Percentiles rank a stretch among this genome's conserved stretches.
phyloP scores from a whole-genome alignment of 2,797 vertebrate genomes.

The Schizopygopsis pylzovi region DNA sequence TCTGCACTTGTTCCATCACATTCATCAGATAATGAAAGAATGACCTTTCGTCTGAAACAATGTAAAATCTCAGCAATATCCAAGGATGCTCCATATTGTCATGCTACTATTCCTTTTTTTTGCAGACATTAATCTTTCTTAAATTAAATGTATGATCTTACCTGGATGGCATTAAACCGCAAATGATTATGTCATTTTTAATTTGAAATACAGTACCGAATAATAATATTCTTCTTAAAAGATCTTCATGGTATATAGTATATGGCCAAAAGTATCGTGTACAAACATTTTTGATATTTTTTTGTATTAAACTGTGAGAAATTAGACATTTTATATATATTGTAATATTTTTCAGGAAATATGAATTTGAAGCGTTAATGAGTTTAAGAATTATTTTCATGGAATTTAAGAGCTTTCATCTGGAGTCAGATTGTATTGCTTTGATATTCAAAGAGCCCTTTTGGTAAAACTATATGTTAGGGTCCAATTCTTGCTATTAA shows the following conservation, averaged over 20 bases:
- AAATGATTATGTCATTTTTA: background rate
- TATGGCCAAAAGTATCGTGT: background rate
- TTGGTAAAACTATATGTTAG: too few relatives aligned
- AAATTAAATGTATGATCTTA: background rate
- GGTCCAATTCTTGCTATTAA: too few relatives aligned
- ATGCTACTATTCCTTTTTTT: background rate
- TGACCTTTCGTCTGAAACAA: background rate
- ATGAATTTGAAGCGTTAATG: background rate
- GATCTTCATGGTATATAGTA: background rate
- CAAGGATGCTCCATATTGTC: background rate
- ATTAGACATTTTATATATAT: background rate
- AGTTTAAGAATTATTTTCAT: too few relatives aligned
- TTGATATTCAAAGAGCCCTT: background rate
- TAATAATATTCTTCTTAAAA: background rate
- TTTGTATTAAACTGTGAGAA: background rate
- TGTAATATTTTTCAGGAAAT: background rate
- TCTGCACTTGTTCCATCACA: background rate
- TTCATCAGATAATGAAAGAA: background rate
- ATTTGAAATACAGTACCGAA: background rate
- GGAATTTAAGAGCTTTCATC: background rate
- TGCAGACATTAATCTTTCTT: background rate
- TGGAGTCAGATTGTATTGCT: background rate
- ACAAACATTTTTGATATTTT: background rate
- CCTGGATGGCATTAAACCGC: background rate
- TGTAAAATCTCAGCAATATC: constrained; percentile 6